These are phyloP conservation scores for Conus betulinus DNA, from an alignment of 1,140 invertebrate genomes.

Conservation along the genomic window DNA sequence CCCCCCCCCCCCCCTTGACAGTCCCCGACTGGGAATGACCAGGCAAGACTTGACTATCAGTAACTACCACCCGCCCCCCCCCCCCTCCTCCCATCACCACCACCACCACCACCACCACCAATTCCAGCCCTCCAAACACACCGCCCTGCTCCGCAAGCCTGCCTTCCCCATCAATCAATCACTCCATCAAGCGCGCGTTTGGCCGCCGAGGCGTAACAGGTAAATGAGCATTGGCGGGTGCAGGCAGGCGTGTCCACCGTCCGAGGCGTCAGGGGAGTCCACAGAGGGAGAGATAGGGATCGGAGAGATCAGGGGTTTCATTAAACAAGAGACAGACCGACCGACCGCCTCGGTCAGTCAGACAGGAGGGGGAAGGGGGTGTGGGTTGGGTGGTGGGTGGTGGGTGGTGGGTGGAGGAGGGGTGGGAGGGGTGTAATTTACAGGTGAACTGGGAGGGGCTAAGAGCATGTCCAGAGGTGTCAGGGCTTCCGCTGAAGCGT, in stretches of 20 bases:
- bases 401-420: neutral
- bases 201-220: neutral
- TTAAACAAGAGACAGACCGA: neutral
- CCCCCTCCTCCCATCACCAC: no score
- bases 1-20: no score
- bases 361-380: neutral
- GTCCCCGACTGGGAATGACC: no score
- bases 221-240: slow-evolving; percentile 1
- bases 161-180: neutral
- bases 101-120: no score
- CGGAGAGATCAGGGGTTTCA: neutral
- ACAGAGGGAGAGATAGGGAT: neutral
- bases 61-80: no score
- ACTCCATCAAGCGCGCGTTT: neutral
- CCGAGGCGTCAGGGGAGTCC: neutral
- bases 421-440: neutral
- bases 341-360: neutral
- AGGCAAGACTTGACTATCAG: no score
- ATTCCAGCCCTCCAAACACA: no score
- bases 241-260: neutral
- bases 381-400: neutral
- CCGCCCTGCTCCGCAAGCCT: no score
- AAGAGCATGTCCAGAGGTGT: neutral
- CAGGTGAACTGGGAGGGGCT: neutral
- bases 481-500: neutral